Base-by-base conservation (phyloP, 2,113 vertebrate species). In the Caranx melampygus region DNA sequence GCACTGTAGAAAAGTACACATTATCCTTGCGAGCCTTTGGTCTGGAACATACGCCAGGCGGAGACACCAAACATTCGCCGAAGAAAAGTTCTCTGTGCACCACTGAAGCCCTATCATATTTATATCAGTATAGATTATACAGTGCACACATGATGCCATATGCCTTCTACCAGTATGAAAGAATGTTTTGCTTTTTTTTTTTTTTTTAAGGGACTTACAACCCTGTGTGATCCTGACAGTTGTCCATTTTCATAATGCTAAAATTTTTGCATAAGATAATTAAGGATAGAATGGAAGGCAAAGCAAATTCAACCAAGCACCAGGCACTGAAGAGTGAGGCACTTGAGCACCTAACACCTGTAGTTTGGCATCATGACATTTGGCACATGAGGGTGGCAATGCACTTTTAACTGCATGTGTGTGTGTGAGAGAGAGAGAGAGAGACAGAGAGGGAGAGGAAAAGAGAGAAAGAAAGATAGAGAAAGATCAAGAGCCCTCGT, bases 281-380 rank as follows among this genome's bases (percentile, higher is more conserved):
- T 26, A 26, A 89, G 85, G 84, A 90, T 21, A 83, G 66, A 84
- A 93, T 91, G 89, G 78, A 94, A 94, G 92, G 88, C 88, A 91
- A 94, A 92, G 73, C 68, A 88, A 93, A 92, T 54, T 68, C 62
- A 80, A 92, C 62, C 83, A 83, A 91, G 89, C 82, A 89, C 88
- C 93, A 94, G 94, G 92, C 92, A 94, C 94, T 88, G 87, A 82
- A 85, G 85, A 92, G 86, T 82, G 91, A 95, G 94, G 94, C 93
- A 95, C 94, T 95, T 95, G 86, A 92, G 93, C 87, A 86, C 91
- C 93, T 78, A 89, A 89, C 79, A 74, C 85, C 82, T 92, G 84
- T 82, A 85, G 89, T 89, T 91, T 92, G 92, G 94, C 90, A 86
- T 91, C 77, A 62, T 89, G 88, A 88, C 33, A 58, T 77, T 90